phyloP scores from a whole-genome alignment of 2,113 vertebrate species.

The Halichoeres trimaculatus region DNA sequence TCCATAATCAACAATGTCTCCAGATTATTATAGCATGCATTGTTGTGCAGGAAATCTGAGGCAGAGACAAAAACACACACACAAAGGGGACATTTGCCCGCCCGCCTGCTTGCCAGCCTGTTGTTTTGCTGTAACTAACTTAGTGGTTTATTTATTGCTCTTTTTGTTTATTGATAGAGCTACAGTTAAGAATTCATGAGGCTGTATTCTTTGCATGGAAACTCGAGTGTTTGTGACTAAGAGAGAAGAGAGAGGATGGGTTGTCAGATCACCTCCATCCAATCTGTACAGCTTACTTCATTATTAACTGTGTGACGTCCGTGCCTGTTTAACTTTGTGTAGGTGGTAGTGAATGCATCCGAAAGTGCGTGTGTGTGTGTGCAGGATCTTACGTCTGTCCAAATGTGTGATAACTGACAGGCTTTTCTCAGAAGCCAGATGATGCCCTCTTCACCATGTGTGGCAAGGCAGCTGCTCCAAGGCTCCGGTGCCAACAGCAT shows the following conservation, averaged over 20 bases:
- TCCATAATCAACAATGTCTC: constrained; percentile 62
- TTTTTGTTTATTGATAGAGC: constrained; percentile 76
- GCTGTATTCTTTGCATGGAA: constrained; percentile 51
- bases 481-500: constrained; percentile 44
- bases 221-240: constrained; percentile 41
- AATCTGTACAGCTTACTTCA: constrained; percentile 41
- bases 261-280: constrained; percentile 47
- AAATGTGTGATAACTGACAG: constrained; percentile 48
- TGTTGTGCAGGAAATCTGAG: constrained; percentile 57
- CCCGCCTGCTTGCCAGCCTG: constrained; percentile 31
- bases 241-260: constrained; percentile 20
- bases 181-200: constrained; percentile 65
- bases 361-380: neutral
- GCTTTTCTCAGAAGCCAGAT: constrained; percentile 54
- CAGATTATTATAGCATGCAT: constrained; percentile 49
- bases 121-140: constrained; percentile 63
- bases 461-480: constrained; percentile 41
- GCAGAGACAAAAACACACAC: constrained; percentile 57
- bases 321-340: constrained; percentile 6
- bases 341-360: neutral
- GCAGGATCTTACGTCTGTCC: constrained; percentile 23
- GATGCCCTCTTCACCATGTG: constrained; percentile 44
- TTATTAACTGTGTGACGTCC: constrained; percentile 59
- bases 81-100: constrained; percentile 39
- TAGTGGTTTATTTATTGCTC: constrained; percentile 75